Conservation (phyloP, 35 echinoderm and acorn worm genomes). For the Strongylocentrotus purpuratus region DNA sequence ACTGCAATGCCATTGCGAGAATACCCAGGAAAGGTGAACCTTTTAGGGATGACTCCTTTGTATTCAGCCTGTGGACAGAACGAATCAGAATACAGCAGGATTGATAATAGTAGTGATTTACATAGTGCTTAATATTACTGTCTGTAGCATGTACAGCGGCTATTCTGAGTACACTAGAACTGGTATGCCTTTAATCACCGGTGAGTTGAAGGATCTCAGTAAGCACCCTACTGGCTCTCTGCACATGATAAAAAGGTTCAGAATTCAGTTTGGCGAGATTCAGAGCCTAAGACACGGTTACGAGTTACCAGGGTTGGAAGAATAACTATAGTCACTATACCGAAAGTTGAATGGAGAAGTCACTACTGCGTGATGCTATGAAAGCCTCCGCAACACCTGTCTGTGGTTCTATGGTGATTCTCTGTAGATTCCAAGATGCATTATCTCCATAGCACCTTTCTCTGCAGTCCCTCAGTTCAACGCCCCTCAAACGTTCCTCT, state of each 20-base stretch:
- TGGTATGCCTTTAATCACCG: too few species aligned
- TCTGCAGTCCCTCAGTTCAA: slow-evolving; percentile 21
- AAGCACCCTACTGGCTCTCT: too few species aligned
- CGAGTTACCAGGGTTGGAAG: too few species aligned
- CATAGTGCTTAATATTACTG: too few species aligned
- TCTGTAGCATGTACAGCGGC: too few species aligned
- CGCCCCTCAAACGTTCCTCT: slow-evolving; percentile 38
- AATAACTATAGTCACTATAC: slow-evolving; percentile 31
- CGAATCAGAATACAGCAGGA: neutral
- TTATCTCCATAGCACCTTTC: neutral
- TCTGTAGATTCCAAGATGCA: neutral
- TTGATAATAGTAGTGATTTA: neutral
- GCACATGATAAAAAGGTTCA: too few species aligned
- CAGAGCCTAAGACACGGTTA: too few species aligned
- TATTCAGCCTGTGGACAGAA: neutral
- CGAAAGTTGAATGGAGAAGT: neutral
- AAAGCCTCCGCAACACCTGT: slow-evolving; percentile 53
- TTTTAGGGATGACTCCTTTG: neutral
- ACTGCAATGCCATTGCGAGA: neutral
- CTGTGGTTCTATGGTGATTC: neutral
- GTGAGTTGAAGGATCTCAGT: too few species aligned
- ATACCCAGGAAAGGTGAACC: neutral
- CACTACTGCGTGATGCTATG: neutral
- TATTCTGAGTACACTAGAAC: too few species aligned
- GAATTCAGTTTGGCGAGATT: too few species aligned